A percentile compares a stretch with the other conserved stretches of the same genome.
phyloP scores from a whole-genome alignment of 2,888 invertebrate species.

The Hofmannophila pseudospretella region DNA sequence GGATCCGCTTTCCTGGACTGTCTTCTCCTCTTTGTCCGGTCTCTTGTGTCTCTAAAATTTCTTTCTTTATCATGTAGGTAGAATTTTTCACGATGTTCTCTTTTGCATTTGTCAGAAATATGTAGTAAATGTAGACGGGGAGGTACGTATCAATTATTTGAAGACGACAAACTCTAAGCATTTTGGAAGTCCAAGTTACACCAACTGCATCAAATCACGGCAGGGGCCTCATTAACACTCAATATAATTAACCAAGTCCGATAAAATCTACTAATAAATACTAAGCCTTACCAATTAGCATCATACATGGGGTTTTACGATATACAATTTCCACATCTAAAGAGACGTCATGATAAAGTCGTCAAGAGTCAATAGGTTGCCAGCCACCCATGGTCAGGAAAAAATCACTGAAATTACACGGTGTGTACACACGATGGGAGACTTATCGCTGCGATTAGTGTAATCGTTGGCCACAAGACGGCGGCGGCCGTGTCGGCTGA shows the following conservation, averaged over 20 bases:
- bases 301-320: slow-evolving; percentile 13
- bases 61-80: no score
- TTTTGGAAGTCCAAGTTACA: no score
- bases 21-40: no score
- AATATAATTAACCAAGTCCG: slow-evolving; percentile 31
- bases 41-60: no score
- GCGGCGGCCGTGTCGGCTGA: slow-evolving; percentile 37
- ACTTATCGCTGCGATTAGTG: slow-evolving; percentile 62
- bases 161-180: no score
- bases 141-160: no score
- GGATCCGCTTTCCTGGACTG: no score
- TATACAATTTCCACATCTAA: slow-evolving; percentile 4
- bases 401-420: slow-evolving; percentile 66
- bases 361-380: slow-evolving; percentile 37
- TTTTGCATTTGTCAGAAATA: no score
- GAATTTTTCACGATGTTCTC: no score
- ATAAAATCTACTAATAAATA: slow-evolving; percentile 36
- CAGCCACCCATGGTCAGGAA: slow-evolving; percentile 54
- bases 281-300: slow-evolving; percentile 26
- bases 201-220: slow-evolving; percentile 37
- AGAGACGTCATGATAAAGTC: slow-evolving; percentile 33
- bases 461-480: slow-evolving; percentile 45
- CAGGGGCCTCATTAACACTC: slow-evolving; percentile 53
- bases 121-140: no score
- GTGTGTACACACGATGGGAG: slow-evolving; percentile 44